Evolutionary conservation across 2,113 vertebrate species (phyloP), one percentile per base, ranked within the genome.

Genomic region (Ginglymostoma cirratum): DNA sequence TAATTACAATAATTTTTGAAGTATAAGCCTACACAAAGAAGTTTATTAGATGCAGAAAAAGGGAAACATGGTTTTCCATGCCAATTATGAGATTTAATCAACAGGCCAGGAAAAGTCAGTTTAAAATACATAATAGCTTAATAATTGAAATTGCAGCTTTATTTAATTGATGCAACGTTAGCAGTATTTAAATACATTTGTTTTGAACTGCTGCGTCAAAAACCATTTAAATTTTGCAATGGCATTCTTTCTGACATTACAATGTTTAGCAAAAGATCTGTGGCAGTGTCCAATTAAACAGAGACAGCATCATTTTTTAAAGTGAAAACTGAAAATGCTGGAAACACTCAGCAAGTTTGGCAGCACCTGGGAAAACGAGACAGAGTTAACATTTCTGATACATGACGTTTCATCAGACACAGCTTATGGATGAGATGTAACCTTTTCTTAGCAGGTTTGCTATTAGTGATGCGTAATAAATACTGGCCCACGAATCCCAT

Each of bases 1-100:
- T 66, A 92, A 92, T 66, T 38, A 66, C 30, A 21, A 38, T 92
- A 15, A n/a, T 92, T 66, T 92, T 92, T 92, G 89, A 90, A 90
- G 61, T 92, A 66, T 92, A 92, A 66, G 65, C 34, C 34, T 7
- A 23, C 61, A 92, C n/a, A 7, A 93, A 61, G 45, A 12, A n/a
- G 6, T 65, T 93, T 93, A 66, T n/a, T 7, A 23, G n/a, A 12
- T 38, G 61, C 19, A 93, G 61, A 17, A 3, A 90, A 90, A 92
- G 15, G 89, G 30, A 66, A 65, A 21, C 1, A 19, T 5, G 30
- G 6, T 61, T 93, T 55, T 90, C 52, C 61, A 93, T 38, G n/a
- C 2, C 23, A 34, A 66, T 90, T 55, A n/a, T 93, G n/a, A 93
- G 30, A 66, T 67, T 66, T 66, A 66, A 65, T 93, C n/a, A 65